Evolutionary conservation across 2,797 vertebrate species (phyloP).

Genomic region (Arctocebus calabarensis): DNA sequence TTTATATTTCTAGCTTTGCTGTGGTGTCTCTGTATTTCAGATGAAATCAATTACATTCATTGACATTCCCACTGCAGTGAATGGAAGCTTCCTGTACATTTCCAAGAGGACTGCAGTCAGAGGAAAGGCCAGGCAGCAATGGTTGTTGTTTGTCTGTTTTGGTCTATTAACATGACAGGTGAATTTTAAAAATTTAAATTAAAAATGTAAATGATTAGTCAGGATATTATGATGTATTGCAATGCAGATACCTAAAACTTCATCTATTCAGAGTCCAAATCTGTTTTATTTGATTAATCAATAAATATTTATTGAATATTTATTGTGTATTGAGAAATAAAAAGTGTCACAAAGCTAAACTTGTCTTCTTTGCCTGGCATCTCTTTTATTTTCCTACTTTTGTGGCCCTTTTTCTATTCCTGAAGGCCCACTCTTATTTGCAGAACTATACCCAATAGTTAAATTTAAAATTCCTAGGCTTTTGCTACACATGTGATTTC

Average conservation of each 20-base stretch:
- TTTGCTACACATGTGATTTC: background rate
- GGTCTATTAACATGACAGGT: constrained; percentile 21
- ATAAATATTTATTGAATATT: constrained; percentile 57
- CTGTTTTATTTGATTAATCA: constrained; percentile 52
- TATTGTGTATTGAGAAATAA: background rate
- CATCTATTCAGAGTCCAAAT: background rate
- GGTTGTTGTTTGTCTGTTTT: background rate
- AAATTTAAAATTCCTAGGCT: background rate
- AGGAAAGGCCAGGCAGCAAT: background rate
- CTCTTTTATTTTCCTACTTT: background rate
- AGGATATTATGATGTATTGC: constrained; percentile 3
- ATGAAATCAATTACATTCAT: constrained; percentile 34
- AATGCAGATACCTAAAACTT: constrained; percentile 30
- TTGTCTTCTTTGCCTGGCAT: background rate
- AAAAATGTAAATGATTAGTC: background rate
- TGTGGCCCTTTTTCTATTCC: background rate
- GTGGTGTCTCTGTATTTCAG: background rate
- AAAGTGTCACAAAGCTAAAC: background rate
- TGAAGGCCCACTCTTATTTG: background rate
- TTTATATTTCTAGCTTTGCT: constrained; percentile 43
- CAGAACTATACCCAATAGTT: background rate
- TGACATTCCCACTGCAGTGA: background rate
- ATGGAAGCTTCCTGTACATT: background rate
- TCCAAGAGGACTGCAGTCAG: constrained; percentile 29
- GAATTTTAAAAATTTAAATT: constrained; percentile 30